Base-by-base conservation (phyloP, 2,113 vertebrate species). In the Solea senegalensis region DNA sequence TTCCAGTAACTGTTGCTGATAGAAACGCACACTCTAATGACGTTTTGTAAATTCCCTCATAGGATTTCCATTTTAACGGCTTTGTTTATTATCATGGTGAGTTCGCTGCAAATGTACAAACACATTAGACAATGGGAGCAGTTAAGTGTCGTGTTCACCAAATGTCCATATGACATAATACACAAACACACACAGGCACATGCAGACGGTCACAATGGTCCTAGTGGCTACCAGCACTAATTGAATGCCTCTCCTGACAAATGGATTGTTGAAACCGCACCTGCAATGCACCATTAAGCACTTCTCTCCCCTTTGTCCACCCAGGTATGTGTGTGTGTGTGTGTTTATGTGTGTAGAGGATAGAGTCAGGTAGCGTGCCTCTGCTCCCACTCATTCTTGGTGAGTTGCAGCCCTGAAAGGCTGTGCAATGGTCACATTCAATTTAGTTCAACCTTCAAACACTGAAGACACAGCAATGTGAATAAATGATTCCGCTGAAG, bases 241-340 rank as follows among this genome's bases (percentile, higher is more conserved):
- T 85, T 88, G 81, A 89, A 88, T 86, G 82, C 81, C 71, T 90
- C 81, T 83, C 55, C 69, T 86, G 86, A 89, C 84, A 88, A 91
- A 92, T 88, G 77, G 70, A 81, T 75, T 87, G 79, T 82, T 86
- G 81, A 86, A 84, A 86, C 77, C 79, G 72, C 84, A 89, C 85
- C 84, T 83, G 76, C 76, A 86, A 89, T 86, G 89, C 83, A 83
- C 84, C 83, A 89, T 89, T 86, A 90, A 60, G 21, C 72, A 71
- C 73, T 83, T 55, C 64, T 71, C 65, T 74, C 69, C 53, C 63
- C 67, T 67, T 69, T 58, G 69, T 69, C 54, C 28, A 71, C 74
- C 73, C 75, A 78, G 71, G 40, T 9, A 14, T 15, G 0, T 43
- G 21, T 69, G 65, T 43, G 21, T 69, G 65, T 67, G n/a, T 48